A percentile compares a stretch with the other conserved stretches of the same genome.
These are phyloP conservation scores for Phoenicopterus ruber DNA, from an alignment of 2,113 vertebrate genomes.

Conservation along the genomic window DNA sequence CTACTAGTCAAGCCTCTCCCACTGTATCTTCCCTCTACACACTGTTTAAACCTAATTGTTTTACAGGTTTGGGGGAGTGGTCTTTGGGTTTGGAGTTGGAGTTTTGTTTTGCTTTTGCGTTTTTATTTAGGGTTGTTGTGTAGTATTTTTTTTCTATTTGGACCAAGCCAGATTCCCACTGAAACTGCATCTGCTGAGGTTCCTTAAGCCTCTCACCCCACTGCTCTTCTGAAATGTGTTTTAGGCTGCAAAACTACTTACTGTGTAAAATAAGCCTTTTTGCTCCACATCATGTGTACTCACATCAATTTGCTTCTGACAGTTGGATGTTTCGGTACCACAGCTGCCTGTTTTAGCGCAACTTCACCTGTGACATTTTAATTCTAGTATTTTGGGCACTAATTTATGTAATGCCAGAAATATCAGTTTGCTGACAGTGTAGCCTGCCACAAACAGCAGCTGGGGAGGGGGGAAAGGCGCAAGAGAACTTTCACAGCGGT, in stretches of 20 bases:
- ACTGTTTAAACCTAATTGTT: not conserved
- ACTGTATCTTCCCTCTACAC: not conserved
- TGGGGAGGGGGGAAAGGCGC: not conserved
- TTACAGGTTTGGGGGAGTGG: not conserved
- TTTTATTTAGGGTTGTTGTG: not conserved
- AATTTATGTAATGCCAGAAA: not conserved
- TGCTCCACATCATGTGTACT: not conserved
- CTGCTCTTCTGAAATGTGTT: not conserved
- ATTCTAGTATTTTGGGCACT: not conserved
- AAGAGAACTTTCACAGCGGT: not conserved
- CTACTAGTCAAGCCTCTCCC: not conserved
- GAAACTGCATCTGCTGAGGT: not conserved
- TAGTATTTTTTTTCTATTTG: not conserved
- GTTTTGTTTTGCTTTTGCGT: not conserved
- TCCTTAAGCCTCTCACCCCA: not conserved
- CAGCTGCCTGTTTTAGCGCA: not conserved
- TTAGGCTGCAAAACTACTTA: not conserved
- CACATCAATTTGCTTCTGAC: not conserved
- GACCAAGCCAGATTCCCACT: not conserved
- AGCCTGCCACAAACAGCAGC: not conserved
- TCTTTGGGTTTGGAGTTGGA: not conserved
- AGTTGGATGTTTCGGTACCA: not conserved
- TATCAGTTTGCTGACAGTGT: not conserved
- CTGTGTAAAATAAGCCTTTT: not conserved
- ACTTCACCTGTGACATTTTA: not conserved